Base-by-base conservation (phyloP, 2,113 vertebrate species). In the Poecilia latipinna region DNA sequence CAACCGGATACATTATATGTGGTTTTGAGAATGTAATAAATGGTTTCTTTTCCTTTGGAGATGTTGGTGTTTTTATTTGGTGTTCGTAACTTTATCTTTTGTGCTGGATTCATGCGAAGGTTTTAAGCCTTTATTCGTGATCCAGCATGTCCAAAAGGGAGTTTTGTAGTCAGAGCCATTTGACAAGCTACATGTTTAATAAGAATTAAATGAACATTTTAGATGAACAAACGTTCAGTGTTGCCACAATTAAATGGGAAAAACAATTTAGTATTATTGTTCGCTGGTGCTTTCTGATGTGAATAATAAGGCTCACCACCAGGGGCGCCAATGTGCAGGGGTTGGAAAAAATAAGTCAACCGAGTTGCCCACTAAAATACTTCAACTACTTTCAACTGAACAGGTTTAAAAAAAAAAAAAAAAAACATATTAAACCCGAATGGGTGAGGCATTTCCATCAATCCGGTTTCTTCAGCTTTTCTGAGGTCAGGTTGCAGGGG, bases 11-110 rank as follows among this genome's bases (percentile, higher is more conserved):
- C 90, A 88, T 89, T 90, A 84, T 90, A 93, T 92, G 93, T 94
- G 91, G 89, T 93, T 93, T 94, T 91, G 94, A 93, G 91, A 95
- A 95, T 94, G 94, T 95, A 95, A 95, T 95, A 94, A 95, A 91
- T 86, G 79, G 79, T 92, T 93, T 92, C 85, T 75, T 91, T 92
- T 93, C 89, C 80, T 92, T 91, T 90, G 87, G 28, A 91, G 84
- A 63, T 74, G 65, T 44, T 65, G 65, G 68, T 65, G 71, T 90
- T 37, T 88, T 57, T 51, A 66, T 77, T 75, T 51, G 4, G 32
- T 35, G 19, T 51, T 29, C 3, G 26, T 67, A 61, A 15, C 42
- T 8, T 35, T 28, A 4, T 12, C 57, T 24, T 65, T 19, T 57
- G 19, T 17, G 32, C 7, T 54, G 7, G 51, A 28, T 39, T 26